Percentiles rank a stretch among this genome's conserved stretches.
These are phyloP conservation scores for Marmota monax DNA, from an alignment of 2,113 vertebrate species.

Conservation along the genomic window DNA sequence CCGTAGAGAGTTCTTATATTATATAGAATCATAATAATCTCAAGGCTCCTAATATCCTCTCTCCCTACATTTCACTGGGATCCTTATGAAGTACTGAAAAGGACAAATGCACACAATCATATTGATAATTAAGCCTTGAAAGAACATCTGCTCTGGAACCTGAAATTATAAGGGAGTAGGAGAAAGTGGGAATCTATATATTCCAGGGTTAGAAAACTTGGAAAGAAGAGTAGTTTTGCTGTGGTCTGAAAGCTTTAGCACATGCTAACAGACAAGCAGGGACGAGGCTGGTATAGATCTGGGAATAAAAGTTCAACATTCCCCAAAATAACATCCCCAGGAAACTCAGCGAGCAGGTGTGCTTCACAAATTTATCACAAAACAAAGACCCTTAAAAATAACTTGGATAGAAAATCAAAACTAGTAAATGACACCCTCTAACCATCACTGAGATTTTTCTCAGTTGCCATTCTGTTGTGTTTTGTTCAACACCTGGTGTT, in stretches of 20 bases:
- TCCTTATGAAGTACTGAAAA: not conserved
- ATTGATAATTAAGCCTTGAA: not conserved
- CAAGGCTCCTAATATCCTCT: not conserved
- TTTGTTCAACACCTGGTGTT: slow-evolving; percentile 59
- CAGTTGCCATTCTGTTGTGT: not conserved
- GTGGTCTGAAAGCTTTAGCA: not conserved
- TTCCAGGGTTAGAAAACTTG: not conserved
- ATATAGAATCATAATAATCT: not conserved
- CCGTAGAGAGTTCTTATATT: not conserved
- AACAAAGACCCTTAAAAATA: slow-evolving; percentile 45
- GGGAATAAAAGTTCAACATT: slow-evolving; percentile 1
- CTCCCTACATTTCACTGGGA: not conserved
- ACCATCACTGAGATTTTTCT: not conserved
- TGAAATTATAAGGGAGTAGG: not conserved
- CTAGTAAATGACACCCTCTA: slow-evolving; percentile 31
- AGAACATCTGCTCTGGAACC: not conserved
- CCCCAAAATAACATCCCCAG: not conserved
- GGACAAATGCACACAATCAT: not conserved
- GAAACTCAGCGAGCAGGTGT: slow-evolving; percentile 60
- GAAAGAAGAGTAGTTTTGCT: not conserved
- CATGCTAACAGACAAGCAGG: not conserved
- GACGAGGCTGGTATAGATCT: not conserved
- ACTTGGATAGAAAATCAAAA: not conserved
- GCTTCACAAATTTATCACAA: slow-evolving; percentile 8
- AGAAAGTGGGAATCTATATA: not conserved